Conservation (phyloP, 2,797 vertebrate species). For the Ptychobarbus kaznakovi region DNA sequence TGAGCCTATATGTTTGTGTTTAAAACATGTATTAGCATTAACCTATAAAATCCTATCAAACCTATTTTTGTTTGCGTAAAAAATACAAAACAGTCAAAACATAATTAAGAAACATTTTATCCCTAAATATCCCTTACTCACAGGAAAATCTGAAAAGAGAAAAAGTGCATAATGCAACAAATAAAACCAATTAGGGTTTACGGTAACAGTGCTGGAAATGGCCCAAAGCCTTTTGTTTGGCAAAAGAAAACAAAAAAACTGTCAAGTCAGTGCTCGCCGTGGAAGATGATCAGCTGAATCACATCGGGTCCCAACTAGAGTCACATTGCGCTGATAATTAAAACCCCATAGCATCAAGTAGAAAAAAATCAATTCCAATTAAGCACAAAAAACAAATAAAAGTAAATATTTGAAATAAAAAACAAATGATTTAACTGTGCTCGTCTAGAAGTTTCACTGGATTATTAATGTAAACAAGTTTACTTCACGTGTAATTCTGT, state of each 20-base stretch:
- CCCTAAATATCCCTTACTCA: not conserved
- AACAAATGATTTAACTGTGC: not conserved
- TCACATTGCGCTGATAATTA: not conserved
- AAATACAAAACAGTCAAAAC: not conserved
- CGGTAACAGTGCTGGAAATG: not conserved
- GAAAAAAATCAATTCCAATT: not conserved
- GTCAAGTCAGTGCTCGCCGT: not conserved
- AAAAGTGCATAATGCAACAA: not conserved
- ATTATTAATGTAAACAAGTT: not conserved
- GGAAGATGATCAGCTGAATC: not conserved
- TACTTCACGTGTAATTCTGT: not conserved
- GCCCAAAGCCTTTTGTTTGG: not conserved
- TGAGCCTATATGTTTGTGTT: not conserved
- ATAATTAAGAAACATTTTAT: not conserved
- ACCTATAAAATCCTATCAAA: not conserved
- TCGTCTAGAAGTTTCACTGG: not conserved
- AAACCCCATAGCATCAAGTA: not conserved
- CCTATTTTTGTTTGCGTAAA: not conserved
- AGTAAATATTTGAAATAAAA: not conserved
- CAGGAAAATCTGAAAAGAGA: not conserved
- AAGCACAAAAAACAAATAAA: not conserved
- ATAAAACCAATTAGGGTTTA: conserved; percentile 20
- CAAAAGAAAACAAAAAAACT: not conserved
- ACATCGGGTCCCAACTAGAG: not conserved
- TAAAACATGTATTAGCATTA: not conserved